Percentiles rank a stretch among this genome's conserved stretches.
These are phyloP conservation scores for Lineus longissimus DNA, from an alignment of 1,140 invertebrate species.

Conservation along the genomic window DNA sequence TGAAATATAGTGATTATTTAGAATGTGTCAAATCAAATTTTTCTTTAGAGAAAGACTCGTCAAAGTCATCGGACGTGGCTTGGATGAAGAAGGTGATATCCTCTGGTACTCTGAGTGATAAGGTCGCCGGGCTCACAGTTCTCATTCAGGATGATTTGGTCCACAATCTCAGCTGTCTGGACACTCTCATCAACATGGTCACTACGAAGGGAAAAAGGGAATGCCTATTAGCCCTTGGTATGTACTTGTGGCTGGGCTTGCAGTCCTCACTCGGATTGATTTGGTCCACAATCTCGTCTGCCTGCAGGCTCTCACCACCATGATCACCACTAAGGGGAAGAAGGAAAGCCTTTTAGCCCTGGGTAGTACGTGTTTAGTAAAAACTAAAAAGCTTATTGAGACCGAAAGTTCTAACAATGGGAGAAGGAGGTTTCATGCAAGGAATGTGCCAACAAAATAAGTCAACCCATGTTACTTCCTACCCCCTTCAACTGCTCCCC, in stretches of 20 bases:
- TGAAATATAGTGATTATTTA: background rate
- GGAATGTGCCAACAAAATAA: too few species aligned
- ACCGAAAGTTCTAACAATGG: too few species aligned
- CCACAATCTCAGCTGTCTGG: constrained; percentile 70
- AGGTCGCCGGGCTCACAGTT: constrained; percentile 78
- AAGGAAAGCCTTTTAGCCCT: constrained; percentile 62
- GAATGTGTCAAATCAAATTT: constrained; percentile 6
- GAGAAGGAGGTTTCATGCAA: too few species aligned
- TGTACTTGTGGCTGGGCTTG: constrained; percentile 14
- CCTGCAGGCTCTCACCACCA: constrained; percentile 68
- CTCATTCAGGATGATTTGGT: constrained; percentile 80
- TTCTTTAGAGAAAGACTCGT: constrained; percentile 36
- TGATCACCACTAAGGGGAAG: constrained; percentile 42
- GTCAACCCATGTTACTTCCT: too few species aligned
- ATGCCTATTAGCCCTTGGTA: constrained; percentile 64
- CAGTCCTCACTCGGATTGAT: constrained; percentile 32
- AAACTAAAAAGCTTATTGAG: background rate
- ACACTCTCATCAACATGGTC: constrained; percentile 71
- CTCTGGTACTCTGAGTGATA: constrained; percentile 78
- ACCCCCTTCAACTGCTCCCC: too few species aligned
- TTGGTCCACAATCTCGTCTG: constrained; percentile 74
- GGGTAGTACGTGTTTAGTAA: constrained; percentile 43
- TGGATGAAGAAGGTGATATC: constrained; percentile 79
- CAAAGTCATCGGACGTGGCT: constrained; percentile 49
- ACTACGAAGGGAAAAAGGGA: constrained; percentile 78